Percentiles rank a stretch among this genome's conserved stretches.
Conservation (phyloP, 1,140 invertebrate species). For the Pissodes strobi region DNA sequence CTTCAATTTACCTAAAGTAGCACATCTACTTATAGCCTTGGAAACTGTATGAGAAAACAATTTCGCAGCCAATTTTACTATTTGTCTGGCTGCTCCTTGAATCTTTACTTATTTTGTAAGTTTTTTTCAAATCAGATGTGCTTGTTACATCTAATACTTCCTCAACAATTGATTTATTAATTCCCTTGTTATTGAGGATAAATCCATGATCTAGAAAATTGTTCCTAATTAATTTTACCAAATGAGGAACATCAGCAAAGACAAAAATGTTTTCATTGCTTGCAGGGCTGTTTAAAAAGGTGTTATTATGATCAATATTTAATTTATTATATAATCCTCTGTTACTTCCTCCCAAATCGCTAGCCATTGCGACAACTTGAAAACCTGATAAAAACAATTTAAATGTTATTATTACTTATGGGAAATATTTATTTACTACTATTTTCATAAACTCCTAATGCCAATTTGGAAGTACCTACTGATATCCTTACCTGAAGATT, state of each 20-base stretch:
- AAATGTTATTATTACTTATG: neutral
- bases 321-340: constrained; percentile 32
- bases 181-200: constrained; percentile 30
- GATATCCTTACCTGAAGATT: no score
- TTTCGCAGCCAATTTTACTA: constrained; percentile 16
- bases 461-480: no score
- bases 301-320: constrained; percentile 16
- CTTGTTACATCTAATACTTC: constrained; percentile 15
- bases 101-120: constrained; percentile 8
- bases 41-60: constrained; percentile 18
- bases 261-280: constrained; percentile 36
- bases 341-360: constrained; percentile 46
- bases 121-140: constrained; percentile 23
- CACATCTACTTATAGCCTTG: constrained; percentile 13
- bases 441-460: no score
- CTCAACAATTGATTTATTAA: constrained; percentile 29
- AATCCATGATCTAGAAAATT: constrained; percentile 45
- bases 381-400: constrained; percentile 20
- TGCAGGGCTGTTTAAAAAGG: constrained; percentile 36
- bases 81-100: neutral
- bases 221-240: constrained; percentile 45
- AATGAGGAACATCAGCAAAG: constrained; percentile 45
- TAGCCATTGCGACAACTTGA: constrained; percentile 40
- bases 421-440: no score
- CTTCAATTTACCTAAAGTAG: no score